phyloP scores from a whole-genome alignment of 2,888 invertebrate species.

The Sphaerolaimus hirsutus region DNA sequence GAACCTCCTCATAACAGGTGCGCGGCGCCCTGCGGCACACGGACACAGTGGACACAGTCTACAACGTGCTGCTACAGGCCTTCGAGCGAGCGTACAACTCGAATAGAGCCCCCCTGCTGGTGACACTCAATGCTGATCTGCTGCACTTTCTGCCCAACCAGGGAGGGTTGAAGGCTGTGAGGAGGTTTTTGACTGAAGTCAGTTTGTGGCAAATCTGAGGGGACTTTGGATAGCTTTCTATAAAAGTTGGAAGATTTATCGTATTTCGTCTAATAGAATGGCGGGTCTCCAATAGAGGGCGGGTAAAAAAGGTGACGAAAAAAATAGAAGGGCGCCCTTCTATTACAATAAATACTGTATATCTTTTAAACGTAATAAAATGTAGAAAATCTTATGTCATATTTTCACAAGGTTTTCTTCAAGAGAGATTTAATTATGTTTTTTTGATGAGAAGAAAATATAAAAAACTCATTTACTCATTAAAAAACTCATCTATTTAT shows the following conservation, averaged over 20 bases:
- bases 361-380: too few species aligned
- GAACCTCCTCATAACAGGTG: not conserved
- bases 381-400: not conserved
- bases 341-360: too few species aligned
- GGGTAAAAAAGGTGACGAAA: too few species aligned
- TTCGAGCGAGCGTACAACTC: constrained; percentile 12
- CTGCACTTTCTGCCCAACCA: constrained; percentile 15
- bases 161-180: constrained; percentile 14
- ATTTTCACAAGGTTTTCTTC: not conserved
- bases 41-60: constrained; percentile 13
- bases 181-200: constrained; percentile 13
- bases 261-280: too few species aligned
- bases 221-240: too few species aligned
- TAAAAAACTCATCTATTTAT: not conserved
- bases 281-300: too few species aligned
- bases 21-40: constrained; percentile 5
- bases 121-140: constrained; percentile 17
- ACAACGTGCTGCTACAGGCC: constrained; percentile 14
- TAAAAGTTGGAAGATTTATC: too few species aligned
- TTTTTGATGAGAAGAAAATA: too few species aligned
- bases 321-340: too few species aligned
- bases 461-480: not conserved
- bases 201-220: too few species aligned
- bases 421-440: too few species aligned
- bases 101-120: constrained; percentile 18